phyloP scores from a whole-genome alignment of 2,888 invertebrate species.

The Thalpophila matura region DNA sequence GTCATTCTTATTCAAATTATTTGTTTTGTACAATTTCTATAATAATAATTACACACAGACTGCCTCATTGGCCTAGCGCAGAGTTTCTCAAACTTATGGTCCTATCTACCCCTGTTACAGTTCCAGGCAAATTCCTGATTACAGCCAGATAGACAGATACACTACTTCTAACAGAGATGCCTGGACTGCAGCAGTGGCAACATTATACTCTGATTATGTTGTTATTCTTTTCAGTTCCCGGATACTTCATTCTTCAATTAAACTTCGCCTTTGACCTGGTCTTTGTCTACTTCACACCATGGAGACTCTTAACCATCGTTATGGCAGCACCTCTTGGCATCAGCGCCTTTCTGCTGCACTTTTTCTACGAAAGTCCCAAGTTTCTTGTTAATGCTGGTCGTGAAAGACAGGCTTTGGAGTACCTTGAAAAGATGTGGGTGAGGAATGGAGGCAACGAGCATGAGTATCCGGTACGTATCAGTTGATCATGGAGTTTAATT shows the following conservation, averaged over 20 bases:
- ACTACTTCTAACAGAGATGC: too few relatives aligned
- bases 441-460: conserved; percentile 81
- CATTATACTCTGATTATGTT: not conserved
- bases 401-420: conserved; percentile 89
- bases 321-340: conserved; percentile 90
- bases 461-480: conserved; percentile 45
- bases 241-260: conserved; percentile 65
- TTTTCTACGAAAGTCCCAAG: conserved; percentile 93
- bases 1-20: too few relatives aligned
- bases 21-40: too few relatives aligned
- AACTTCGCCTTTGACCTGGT: conserved; percentile 62
- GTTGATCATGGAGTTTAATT: not conserved
- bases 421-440: conserved; percentile 89
- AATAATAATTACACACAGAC: too few relatives aligned
- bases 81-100: too few relatives aligned
- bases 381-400: conserved; percentile 92
- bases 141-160: too few relatives aligned
- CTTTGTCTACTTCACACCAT: conserved; percentile 69
- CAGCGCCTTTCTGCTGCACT: conserved; percentile 86
- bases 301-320: conserved; percentile 73
- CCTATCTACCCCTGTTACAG: too few relatives aligned
- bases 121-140: too few relatives aligned
- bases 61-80: too few relatives aligned
- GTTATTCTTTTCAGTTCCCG: conserved; percentile 57
- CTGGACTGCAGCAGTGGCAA: too few relatives aligned